Percentiles rank a stretch among this genome's conserved stretches.
phyloP scores from a whole-genome alignment of 2,888 invertebrate genomes.

The Diarsia brunnea region DNA sequence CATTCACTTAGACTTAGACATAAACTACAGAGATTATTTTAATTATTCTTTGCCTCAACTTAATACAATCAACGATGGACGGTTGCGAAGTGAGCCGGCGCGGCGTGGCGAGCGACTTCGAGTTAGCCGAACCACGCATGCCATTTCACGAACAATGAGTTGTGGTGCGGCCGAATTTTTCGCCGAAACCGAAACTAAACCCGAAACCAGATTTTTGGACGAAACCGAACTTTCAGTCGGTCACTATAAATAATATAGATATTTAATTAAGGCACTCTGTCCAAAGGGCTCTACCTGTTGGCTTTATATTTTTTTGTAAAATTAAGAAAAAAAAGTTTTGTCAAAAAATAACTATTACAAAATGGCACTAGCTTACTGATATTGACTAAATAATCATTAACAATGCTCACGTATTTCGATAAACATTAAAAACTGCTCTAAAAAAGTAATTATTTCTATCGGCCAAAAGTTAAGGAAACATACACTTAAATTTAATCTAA shows the following conservation, averaged over 20 bases:
- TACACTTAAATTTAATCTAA: not conserved
- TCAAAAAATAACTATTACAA: constrained; percentile 12
- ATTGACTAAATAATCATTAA: not conserved
- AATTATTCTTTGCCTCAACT: no score
- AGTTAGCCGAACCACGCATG: no score
- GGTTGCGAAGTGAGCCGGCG: no score
- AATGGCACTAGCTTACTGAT: constrained; percentile 23
- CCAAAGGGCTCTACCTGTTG: not conserved
- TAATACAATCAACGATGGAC: no score
- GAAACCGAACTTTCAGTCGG: no score
- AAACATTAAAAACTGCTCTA: not conserved
- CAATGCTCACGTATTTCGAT: not conserved
- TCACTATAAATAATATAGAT: not conserved
- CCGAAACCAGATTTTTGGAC: no score
- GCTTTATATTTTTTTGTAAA: not conserved
- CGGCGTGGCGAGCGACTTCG: no score
- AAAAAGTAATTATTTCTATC: not conserved
- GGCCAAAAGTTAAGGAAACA: not conserved
- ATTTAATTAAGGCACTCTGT: constrained; percentile 34
- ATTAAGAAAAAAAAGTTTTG: not conserved
- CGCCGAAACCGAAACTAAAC: no score
- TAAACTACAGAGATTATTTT: no score
- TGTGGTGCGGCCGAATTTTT: no score
- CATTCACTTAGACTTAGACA: no score
- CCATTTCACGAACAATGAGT: no score